Base-by-base conservation (phyloP, 1,140 invertebrate genomes). In the Drosophila micromelanica region DNA sequence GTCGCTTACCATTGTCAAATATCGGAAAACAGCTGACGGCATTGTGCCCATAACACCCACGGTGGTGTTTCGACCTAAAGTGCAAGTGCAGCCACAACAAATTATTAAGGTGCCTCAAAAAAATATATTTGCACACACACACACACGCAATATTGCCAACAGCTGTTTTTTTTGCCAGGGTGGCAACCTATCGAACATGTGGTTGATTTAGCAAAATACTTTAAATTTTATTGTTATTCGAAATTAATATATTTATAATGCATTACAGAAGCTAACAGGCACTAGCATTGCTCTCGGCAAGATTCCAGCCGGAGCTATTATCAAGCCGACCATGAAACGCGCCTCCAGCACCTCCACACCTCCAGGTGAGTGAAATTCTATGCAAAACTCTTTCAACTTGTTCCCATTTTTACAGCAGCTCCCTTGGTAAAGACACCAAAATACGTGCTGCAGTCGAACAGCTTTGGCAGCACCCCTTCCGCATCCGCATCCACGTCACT, bases 1-100 rank as follows among this genome's bases (percentile, higher is more conserved):
- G 90, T 80, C 90, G 9, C 62, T 91, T 3, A 90, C 89, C n/a
- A 78, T 91, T 7, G 73, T 89, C 0, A 91, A 90, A 67, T 91
- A 78, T 63, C 61, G 72, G 1, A 90, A 82, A 54, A 59, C 81
- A 9, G 17, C 57, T 2, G 60, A 68, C 1, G 63, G 56, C 6
- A 23, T 71, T n/a, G 64, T 64, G 46, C 20, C 68, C 15, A 51
- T 70, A 38, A 42, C 52, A 23, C 46, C 81, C 1, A 8, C 37
- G 0, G 30, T 78, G 9, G 43, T 75, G 3, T 42, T 46, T 3
- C 57, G 63, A 7, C 40, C 57, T 1, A 80, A 78, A 48, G n/a
- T 61, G 6, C 35, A 54, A 23, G 17, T 56, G 65, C 38, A 64
- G 56, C 17, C 42, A 27, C 64, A 43, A 48, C 61, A 60, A 61